Evolutionary conservation across 2,113 vertebrate species (phyloP).

Genomic region (Zapornia atra): DNA sequence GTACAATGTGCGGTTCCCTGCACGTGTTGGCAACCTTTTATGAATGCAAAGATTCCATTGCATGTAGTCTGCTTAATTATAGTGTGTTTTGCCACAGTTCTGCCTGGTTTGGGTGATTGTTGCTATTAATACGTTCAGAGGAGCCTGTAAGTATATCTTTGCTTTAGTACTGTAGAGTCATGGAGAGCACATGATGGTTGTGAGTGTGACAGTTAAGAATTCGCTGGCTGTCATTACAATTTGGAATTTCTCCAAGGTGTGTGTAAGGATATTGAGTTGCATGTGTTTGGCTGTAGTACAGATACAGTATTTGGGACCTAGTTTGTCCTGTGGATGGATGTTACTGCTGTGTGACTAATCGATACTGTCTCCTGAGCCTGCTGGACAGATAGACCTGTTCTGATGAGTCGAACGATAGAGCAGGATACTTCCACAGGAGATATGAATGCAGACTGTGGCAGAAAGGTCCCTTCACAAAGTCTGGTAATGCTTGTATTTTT

Average conservation of each 20-base stretch:
- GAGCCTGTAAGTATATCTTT: not conserved
- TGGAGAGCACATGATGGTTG: not conserved
- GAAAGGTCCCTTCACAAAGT: conserved; percentile 8
- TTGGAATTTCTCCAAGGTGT: not conserved
- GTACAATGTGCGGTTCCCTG: not conserved
- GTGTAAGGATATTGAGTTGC: not conserved
- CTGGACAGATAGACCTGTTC: not conserved
- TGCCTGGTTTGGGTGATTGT: not conserved
- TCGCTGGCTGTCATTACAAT: not conserved
- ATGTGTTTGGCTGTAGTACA: not conserved
- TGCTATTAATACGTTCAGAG: not conserved
- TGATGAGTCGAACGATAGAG: not conserved
- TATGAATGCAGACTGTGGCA: not conserved
- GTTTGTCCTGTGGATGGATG: not conserved
- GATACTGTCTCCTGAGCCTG: not conserved
- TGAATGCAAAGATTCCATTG: not conserved
- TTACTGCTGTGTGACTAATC: not conserved
- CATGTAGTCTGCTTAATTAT: not conserved
- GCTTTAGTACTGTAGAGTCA: not conserved
- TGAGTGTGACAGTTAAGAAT: not conserved
- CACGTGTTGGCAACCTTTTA: not conserved
- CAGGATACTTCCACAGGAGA: not conserved
- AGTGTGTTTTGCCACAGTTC: not conserved
- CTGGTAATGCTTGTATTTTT: conserved; percentile 28
- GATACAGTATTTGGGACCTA: not conserved